A percentile compares a stretch with the other conserved stretches of the same genome.
These are phyloP conservation scores for Protaetia brevitarsis DNA, from an alignment of 1,140 invertebrate genomes.

Conservation along the genomic window DNA sequence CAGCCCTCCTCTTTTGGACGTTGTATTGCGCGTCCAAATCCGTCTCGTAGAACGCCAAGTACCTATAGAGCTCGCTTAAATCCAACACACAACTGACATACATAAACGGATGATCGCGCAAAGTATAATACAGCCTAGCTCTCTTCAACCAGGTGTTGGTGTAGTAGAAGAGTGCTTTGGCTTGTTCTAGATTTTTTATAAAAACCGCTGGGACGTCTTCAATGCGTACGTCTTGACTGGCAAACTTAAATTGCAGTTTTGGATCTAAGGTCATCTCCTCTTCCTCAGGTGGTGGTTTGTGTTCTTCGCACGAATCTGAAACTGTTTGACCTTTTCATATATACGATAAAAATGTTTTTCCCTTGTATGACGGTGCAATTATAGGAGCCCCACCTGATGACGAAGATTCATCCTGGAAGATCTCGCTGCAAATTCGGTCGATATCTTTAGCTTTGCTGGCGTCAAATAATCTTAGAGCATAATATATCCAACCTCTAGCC, in stretches of 20 bases:
- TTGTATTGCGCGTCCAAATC: slow-evolving; percentile 65
- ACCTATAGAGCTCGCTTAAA: slow-evolving; percentile 65
- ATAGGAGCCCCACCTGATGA: not conserved
- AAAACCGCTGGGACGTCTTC: slow-evolving; percentile 32
- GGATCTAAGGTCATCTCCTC: not conserved
- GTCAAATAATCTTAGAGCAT: slow-evolving; percentile 39
- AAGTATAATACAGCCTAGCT: slow-evolving; percentile 63
- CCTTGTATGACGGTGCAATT: not conserved
- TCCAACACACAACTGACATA: slow-evolving; percentile 68
- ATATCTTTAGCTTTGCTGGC: slow-evolving; percentile 33
- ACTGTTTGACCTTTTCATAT: not conserved
- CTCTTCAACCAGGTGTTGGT: slow-evolving; percentile 63
- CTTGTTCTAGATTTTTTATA: slow-evolving; percentile 51
- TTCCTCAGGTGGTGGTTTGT: not conserved
- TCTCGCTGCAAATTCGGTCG: slow-evolving; percentile 28
- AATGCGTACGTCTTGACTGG: slow-evolving; percentile 28
- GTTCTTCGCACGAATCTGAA: slow-evolving; percentile 16
- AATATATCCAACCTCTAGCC: slow-evolving; percentile 40
- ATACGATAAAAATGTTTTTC: not conserved
- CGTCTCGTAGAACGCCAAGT: slow-evolving; percentile 66
- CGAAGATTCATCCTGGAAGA: slow-evolving; percentile 22
- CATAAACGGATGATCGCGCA: slow-evolving; percentile 66
- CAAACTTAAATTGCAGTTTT: slow-evolving; percentile 28
- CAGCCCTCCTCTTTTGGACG: slow-evolving; percentile 67
- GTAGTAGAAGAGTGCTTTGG: slow-evolving; percentile 59